These are phyloP conservation scores for Arctocebus calabarensis DNA, from an alignment of 2,797 vertebrate species.

Conservation along the genomic window DNA sequence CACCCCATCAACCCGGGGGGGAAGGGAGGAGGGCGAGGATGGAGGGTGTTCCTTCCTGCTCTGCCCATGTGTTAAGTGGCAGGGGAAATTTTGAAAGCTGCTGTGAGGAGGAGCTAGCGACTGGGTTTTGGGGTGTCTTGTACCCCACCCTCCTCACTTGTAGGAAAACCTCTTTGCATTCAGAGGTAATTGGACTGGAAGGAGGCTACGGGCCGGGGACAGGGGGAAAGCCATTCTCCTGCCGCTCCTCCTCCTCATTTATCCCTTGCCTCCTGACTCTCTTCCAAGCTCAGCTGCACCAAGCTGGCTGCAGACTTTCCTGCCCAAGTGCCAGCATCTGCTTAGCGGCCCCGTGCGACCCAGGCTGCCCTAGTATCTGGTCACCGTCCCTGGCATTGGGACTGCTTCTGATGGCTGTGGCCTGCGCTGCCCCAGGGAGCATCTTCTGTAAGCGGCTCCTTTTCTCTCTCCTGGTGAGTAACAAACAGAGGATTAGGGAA, in stretches of 20 bases:
- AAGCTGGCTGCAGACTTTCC: conserved; percentile 39
- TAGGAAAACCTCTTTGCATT: conserved; percentile 71
- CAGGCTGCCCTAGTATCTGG: conserved; percentile 9
- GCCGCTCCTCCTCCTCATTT: conserved; percentile 42
- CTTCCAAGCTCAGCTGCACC: conserved; percentile 17
- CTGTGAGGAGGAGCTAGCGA: conserved; percentile 80
- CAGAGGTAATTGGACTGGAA: conserved; percentile 63
- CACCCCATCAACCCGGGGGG: conserved; percentile 73
- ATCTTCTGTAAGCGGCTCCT: conserved; percentile 79
- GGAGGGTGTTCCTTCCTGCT: conserved; percentile 78
- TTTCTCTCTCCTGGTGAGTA: conserved; percentile 87
- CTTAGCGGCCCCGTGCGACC: not conserved
- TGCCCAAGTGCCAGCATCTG: conserved; percentile 1
- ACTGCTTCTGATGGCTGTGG: conserved; percentile 78
- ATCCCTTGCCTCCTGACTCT: conserved; percentile 59
- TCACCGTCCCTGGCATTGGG: conserved; percentile 56
- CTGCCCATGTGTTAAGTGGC: conserved; percentile 74
- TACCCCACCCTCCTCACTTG: conserved; percentile 75
- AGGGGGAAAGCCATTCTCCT: conserved; percentile 8
- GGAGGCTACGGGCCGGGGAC: conserved; percentile 14
- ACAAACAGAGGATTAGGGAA: conserved; percentile 57
- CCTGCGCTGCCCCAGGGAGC: conserved; percentile 68
- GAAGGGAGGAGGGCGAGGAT: conserved; percentile 71
- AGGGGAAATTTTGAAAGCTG: conserved; percentile 80
- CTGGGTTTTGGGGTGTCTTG: conserved; percentile 68